Evolutionary conservation across 2,888 invertebrate species (phyloP).

Genomic region (Hirudinaria manillensis): DNA sequence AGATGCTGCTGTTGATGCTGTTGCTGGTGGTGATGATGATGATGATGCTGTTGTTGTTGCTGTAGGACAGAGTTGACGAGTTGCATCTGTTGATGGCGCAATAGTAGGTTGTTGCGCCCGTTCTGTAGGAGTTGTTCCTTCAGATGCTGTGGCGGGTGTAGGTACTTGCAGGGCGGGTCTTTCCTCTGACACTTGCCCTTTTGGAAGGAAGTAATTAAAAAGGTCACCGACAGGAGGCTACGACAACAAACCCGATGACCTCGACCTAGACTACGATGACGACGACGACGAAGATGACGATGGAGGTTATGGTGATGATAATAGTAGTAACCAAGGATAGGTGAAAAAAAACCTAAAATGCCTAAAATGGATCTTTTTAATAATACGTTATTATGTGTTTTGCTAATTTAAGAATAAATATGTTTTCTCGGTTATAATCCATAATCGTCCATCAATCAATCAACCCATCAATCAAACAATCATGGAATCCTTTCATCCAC

Average conservation of each 20-base stretch:
- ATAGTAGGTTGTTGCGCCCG: conserved; percentile 96
- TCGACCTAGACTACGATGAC: conserved; percentile 16
- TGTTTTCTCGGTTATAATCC: no score
- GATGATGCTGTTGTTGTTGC: background rate
- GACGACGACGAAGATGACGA: conserved; percentile 27
- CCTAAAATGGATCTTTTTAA: no score
- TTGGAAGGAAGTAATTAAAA: conserved; percentile 41
- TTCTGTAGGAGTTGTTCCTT: conserved; percentile 99
- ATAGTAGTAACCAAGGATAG: no score
- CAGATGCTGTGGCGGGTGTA: conserved; percentile 98
- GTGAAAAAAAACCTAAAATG: no score
- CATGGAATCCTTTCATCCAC: no score
- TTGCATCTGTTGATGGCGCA: conserved; percentile 65
- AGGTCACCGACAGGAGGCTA: background rate
- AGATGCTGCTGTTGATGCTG: background rate
- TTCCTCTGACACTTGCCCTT: conserved; percentile 99
- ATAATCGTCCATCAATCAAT: no score
- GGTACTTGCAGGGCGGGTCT: conserved; percentile 99
- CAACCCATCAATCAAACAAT: no score
- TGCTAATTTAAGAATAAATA: no score
- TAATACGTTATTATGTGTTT: no score
- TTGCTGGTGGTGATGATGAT: background rate
- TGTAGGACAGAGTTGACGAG: conserved; percentile 36
- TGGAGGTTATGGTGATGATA: conserved; percentile 16
- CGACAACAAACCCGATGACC: conserved; percentile 17